phyloP scores from a whole-genome alignment of 2,797 vertebrate genomes.

The Acropternis orthonyx region DNA sequence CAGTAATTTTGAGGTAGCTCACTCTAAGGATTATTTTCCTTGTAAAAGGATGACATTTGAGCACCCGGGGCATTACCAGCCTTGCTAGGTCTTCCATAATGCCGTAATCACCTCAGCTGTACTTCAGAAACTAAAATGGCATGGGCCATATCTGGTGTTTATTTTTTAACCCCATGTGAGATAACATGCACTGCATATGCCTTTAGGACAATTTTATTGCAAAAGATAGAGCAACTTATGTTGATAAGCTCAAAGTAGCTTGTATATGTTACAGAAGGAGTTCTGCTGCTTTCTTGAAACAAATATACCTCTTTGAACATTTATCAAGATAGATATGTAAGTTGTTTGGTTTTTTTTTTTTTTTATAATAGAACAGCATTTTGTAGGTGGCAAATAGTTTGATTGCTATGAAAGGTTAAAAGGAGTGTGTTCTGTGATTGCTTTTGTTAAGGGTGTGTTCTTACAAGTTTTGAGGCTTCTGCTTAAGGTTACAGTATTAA shows the following conservation, averaged over 20 bases:
- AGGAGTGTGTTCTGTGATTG: background rate
- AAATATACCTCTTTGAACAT: background rate
- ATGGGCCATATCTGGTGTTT: background rate
- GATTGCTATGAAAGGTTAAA: background rate
- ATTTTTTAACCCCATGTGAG: background rate
- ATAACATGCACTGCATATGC: background rate
- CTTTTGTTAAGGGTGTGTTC: background rate
- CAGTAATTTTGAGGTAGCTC: background rate
- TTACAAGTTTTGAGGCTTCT: background rate
- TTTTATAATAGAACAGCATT: background rate
- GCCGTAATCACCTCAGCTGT: background rate
- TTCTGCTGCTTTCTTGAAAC: constrained; percentile 19
- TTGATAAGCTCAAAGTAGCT: constrained; percentile 28
- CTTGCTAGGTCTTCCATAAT: background rate
- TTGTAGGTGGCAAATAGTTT: background rate
- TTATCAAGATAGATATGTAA: background rate
- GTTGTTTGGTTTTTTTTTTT: too few species aligned
- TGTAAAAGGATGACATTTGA: background rate
- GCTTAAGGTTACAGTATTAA: background rate
- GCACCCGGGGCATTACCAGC: rapidly evolving
- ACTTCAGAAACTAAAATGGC: background rate
- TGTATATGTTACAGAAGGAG: background rate
- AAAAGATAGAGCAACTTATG: constrained; percentile 22
- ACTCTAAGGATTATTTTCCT: background rate
- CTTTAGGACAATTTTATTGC: constrained; percentile 61